Percentiles rank a stretch among this genome's conserved stretches.
phyloP scores from a whole-genome alignment of 2,888 invertebrate species.

The Melanchra persicariae region DNA sequence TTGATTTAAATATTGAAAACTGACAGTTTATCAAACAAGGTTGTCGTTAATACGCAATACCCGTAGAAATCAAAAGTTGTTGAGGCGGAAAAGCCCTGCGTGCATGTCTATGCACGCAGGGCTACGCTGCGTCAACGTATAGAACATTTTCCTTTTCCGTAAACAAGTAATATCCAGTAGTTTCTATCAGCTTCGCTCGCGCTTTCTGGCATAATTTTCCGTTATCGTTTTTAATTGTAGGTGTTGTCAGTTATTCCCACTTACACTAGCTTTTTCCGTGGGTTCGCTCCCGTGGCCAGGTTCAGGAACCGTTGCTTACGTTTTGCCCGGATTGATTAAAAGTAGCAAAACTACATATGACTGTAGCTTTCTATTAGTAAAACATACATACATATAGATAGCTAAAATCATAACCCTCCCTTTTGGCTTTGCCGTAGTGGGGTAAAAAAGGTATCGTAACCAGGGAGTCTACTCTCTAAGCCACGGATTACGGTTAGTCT shows the following conservation, averaged over 20 bases:
- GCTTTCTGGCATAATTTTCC: neutral
- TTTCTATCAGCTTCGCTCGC: neutral
- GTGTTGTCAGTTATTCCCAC: neutral
- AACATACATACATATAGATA: too few species aligned
- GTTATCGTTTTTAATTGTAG: neutral
- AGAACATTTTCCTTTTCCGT: neutral
- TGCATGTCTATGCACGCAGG: too few species aligned
- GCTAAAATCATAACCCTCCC: too few species aligned
- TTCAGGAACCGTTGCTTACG: neutral
- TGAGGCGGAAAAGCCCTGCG: neutral
- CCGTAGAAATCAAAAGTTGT: neutral
- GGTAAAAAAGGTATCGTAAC: too few species aligned
- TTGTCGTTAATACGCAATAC: neutral
- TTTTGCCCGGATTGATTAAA: neutral
- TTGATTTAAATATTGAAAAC: neutral
- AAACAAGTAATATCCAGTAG: neutral
- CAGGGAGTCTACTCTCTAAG: too few species aligned
- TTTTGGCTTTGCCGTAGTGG: too few species aligned
- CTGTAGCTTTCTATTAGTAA: neutral
- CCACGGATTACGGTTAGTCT: too few species aligned
- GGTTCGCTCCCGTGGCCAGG: neutral
- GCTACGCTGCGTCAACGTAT: neutral
- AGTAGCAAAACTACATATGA: too few species aligned
- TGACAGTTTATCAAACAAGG: neutral
- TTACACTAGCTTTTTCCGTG: neutral